A percentile compares a stretch with the other conserved stretches of the same genome.
Conservation (phyloP, 2,113 vertebrate species). For the Seriola rivoliana region DNA sequence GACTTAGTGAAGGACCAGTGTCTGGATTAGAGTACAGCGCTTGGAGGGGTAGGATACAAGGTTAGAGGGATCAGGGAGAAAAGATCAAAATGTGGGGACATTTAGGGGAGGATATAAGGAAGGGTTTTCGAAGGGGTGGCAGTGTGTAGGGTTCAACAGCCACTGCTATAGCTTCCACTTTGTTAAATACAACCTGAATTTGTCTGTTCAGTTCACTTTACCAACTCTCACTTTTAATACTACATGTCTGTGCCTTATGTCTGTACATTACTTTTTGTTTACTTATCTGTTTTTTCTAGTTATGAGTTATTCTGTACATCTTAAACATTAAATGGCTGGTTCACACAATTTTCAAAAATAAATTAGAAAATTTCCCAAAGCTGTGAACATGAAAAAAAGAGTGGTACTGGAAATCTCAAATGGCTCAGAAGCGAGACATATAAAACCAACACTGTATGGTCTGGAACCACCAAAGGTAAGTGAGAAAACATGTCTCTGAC, state of each 20-base stretch:
- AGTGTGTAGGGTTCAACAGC: not conserved
- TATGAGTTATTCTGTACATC: not conserved
- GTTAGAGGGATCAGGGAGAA: slow-evolving; percentile 55
- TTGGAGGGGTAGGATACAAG: slow-evolving; percentile 36
- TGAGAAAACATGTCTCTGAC: too few relatives aligned
- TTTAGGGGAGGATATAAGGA: not conserved
- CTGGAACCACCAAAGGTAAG: too few relatives aligned
- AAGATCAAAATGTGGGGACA: slow-evolving; percentile 48
- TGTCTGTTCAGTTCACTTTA: not conserved
- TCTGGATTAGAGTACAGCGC: slow-evolving; percentile 60
- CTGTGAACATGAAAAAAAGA: too few relatives aligned
- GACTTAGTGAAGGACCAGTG: slow-evolving; percentile 57
- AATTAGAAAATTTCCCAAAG: not conserved
- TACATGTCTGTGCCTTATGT: not conserved
- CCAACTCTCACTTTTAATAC: not conserved
- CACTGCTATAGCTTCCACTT: not conserved
- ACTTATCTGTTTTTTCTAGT: not conserved
- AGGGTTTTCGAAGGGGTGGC: not conserved
- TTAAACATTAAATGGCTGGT: not conserved
- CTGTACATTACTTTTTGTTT: not conserved
- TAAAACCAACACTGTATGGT: too few relatives aligned
- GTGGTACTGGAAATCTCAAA: not conserved
- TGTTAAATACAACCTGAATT: not conserved
- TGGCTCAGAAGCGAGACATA: not conserved
- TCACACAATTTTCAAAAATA: not conserved